Base-by-base conservation (phyloP, 2,797 vertebrate genomes). In the Siniperca obscura region DNA sequence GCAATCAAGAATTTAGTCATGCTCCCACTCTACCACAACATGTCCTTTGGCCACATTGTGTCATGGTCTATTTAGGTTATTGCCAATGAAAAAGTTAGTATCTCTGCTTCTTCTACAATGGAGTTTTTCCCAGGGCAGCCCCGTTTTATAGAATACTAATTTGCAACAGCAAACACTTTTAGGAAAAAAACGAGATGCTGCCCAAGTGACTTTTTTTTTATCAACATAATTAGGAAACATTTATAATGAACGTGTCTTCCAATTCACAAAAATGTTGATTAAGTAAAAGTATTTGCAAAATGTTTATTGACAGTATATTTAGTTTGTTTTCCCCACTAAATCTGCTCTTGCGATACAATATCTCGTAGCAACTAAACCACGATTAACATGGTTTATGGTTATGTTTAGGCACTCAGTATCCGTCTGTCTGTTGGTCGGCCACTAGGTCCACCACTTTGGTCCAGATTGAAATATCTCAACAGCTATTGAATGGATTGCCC, bases 31-130 rank as follows among this genome's bases (percentile, higher is more conserved):
- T 44, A 62, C 56, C 53, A 77, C 68, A 81, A 76, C 44, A 59
- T 76, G 27, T 79, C 78, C 69, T 76, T 79, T 80, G 61, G 78
- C 65, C 25, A 66, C 25, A 62, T 72, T 82, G 56, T 55, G 8
- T 83, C 59, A 70, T 42, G 48, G 56, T 73, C 69, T 66, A 36
- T 56, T 48, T 48, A 75, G 53, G 30, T n/a, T 44, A n/a, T 30
- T 60, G 38, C 42, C 19, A 74, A 27, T 16, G 42, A 74, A 52
- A 67, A 52, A 38, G 11, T 38, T 42, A 40, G 48, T 25, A 44
- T 60, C 22, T 70, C 57, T 30, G 4, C n/a, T 10, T 71, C 10
- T 21, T 70, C 64, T 30, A 25, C 38, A 40, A 59, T 60, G n/a
- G 69, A 72, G 70, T 72, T 71, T 59, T 62, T 71, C 16, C 67